Conservation (phyloP, 2,113 vertebrate species). For the Xiphorhynchus elegans region DNA sequence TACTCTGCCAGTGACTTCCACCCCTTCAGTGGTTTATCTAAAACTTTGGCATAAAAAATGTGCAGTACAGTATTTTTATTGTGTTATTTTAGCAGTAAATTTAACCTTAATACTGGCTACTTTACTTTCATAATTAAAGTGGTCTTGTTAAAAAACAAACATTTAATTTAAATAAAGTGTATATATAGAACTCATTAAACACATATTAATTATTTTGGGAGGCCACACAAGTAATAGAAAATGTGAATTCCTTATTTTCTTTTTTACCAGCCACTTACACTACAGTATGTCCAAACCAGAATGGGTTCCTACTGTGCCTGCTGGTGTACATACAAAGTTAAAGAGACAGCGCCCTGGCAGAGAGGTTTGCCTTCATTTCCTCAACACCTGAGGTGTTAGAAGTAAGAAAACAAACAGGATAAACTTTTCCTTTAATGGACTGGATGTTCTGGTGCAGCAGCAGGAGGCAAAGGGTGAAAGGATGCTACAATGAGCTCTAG, state of each 20-base stretch:
- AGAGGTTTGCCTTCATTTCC: slow-evolving; percentile 18
- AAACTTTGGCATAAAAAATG: neutral
- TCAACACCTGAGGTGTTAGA: neutral
- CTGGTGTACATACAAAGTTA: neutral
- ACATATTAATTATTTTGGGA: neutral
- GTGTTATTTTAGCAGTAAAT: slow-evolving; percentile 25
- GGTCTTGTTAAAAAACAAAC: slow-evolving; percentile 5
- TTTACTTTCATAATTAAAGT: neutral
- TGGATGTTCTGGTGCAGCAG: neutral
- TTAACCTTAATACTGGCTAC: neutral
- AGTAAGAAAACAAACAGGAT: neutral
- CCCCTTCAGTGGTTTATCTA: neutral
- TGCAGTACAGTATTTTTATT: neutral
- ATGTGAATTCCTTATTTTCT: neutral
- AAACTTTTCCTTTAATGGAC: neutral
- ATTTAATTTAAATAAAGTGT: neutral
- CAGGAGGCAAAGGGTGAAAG: neutral
- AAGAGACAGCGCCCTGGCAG: slow-evolving; percentile 30
- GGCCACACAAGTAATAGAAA: neutral
- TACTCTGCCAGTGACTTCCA: neutral
- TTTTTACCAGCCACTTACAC: neutral
- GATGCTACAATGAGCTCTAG: neutral
- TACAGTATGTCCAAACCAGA: neutral
- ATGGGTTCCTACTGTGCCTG: slow-evolving; percentile 10
- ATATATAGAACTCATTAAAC: neutral